These are phyloP conservation scores for Dendropsophus ebraccatus DNA, from an alignment of 2,113 vertebrate species.

Conservation along the genomic window DNA sequence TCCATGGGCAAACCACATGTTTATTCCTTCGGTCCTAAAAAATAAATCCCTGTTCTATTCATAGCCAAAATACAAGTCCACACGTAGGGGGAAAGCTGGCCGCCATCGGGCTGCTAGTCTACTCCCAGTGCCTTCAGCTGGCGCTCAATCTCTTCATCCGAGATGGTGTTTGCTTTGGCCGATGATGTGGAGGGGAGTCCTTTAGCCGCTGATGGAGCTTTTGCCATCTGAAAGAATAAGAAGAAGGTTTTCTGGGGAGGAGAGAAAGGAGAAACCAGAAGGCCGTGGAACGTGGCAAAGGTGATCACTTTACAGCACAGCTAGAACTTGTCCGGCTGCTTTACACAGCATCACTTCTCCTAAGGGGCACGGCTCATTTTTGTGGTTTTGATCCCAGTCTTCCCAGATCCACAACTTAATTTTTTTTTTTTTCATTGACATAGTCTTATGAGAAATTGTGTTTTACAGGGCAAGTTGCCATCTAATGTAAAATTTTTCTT, in stretches of 20 bases:
- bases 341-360: too few relatives aligned
- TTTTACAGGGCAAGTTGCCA: too few relatives aligned
- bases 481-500: too few relatives aligned
- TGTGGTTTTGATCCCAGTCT: too few relatives aligned
- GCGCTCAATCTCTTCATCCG: constrained; percentile 95
- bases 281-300: too few relatives aligned
- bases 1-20: not conserved
- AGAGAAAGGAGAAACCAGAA: not conserved
- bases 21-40: constrained; percentile 49
- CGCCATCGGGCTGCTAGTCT: constrained; percentile 74
- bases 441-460: too few relatives aligned
- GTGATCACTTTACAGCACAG: too few relatives aligned
- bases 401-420: too few relatives aligned
- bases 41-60: constrained; percentile 63
- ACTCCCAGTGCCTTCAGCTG: constrained; percentile 94
- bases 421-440: too few relatives aligned
- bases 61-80: constrained; percentile 16
- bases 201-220: constrained; percentile 88
- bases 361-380: too few relatives aligned
- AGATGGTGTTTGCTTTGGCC: constrained; percentile 82
- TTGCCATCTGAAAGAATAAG: constrained; percentile 86
- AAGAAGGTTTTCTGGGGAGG: not conserved
- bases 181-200: constrained; percentile 82
- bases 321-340: too few relatives aligned
- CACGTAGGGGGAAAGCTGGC: constrained; percentile 51